Percentiles rank a stretch among this genome's conserved stretches.
Conservation (phyloP, 2,888 invertebrate genomes). For the Diarsia rubi region DNA sequence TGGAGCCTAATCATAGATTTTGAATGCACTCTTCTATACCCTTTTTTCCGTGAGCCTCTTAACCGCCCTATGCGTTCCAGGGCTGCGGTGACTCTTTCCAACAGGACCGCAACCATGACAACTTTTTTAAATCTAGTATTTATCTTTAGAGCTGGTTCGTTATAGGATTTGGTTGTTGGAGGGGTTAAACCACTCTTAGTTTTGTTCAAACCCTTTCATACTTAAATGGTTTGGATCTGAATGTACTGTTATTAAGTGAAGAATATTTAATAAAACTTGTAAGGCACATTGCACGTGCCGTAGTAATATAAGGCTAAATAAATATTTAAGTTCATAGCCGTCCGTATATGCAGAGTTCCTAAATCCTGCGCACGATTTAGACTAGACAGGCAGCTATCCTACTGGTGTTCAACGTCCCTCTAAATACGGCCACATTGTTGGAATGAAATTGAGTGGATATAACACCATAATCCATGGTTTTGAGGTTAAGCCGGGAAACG, state of each 20-base stretch:
- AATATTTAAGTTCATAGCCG: not conserved
- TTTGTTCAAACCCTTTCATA: not conserved
- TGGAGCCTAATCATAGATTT: not conserved
- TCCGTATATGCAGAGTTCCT: not conserved
- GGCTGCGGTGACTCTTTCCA: too few relatives aligned
- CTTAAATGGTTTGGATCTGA: not conserved
- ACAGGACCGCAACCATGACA: too few relatives aligned
- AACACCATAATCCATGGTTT: constrained; percentile 48
- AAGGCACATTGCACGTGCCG: too few relatives aligned
- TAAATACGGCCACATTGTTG: constrained; percentile 35
- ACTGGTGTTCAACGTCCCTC: constrained; percentile 12
- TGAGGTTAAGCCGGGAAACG: constrained; percentile 20
- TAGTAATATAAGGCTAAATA: not conserved
- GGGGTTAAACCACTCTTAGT: not conserved
- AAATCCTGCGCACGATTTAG: not conserved
- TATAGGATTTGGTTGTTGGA: not conserved
- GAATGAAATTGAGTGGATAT: constrained; percentile 43
- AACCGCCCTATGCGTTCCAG: too few relatives aligned
- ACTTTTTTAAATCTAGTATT: not conserved
- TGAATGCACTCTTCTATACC: not conserved
- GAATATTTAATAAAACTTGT: not conserved
- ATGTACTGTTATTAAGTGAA: not conserved
- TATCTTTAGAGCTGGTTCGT: not conserved
- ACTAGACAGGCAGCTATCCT: not conserved
- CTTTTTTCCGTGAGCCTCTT: too few relatives aligned